Conservation (phyloP, 2,113 vertebrate species). For the Bambusicola thoracicus region DNA sequence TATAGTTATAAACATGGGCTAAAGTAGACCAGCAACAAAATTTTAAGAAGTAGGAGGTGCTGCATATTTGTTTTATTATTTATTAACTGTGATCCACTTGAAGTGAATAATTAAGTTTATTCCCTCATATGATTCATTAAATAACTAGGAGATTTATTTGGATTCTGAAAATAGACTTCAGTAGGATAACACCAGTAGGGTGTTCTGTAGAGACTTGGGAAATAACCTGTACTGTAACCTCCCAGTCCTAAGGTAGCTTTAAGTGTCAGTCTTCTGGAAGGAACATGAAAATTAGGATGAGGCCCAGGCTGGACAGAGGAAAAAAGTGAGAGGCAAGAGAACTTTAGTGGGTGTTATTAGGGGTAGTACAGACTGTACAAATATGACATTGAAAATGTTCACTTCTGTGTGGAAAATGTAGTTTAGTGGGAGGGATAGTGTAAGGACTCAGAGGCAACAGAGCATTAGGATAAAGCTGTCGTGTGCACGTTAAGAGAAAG, state of each 20-base stretch:
- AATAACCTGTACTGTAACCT: neutral
- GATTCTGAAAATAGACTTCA: neutral
- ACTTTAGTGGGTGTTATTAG: neutral
- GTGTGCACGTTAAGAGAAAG: neutral
- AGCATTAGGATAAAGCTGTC: neutral
- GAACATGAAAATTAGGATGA: neutral
- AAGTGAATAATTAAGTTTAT: neutral
- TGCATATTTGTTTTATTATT: neutral
- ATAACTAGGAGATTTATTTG: neutral
- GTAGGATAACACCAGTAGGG: neutral
- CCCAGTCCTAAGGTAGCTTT: neutral
- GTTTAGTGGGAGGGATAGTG: neutral
- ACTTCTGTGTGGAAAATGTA: neutral
- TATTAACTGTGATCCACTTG: fast-evolving
- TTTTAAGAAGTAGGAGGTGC: neutral
- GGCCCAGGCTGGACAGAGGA: neutral
- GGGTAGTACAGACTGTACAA: neutral
- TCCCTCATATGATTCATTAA: neutral
- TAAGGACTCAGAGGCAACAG: neutral
- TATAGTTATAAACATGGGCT: neutral
- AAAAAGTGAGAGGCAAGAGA: neutral
- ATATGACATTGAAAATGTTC: neutral
- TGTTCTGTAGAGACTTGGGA: neutral
- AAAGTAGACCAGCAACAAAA: neutral
- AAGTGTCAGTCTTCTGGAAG: neutral